Evolutionary conservation across 2,113 vertebrate species (phyloP), one percentile per base, ranked within the genome.

Genomic region (Bos javanicus): DNA sequence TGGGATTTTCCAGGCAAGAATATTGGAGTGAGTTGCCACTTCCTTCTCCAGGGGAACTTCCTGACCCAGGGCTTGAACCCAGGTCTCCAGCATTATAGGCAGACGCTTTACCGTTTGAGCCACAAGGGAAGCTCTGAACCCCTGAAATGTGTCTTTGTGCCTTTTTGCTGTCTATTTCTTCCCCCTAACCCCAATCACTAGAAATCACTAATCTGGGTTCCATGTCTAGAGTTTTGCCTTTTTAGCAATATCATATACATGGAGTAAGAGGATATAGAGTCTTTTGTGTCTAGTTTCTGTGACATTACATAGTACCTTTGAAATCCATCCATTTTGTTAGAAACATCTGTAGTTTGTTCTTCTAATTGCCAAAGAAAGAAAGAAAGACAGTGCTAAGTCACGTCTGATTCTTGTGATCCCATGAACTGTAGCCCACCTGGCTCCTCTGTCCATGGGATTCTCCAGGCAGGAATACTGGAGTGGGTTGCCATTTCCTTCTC

Each of bases 361-460:
- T 81, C 64, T 36, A 71, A 71, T 23, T 36, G n/a, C n/a, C 64
- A 36, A 71, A 71, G 64, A 36, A 36, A 71, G 64, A 36, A 36
- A 71, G 64, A 36, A 21, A 21, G 28, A 30, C 60, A 62, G 17
- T 0, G 2, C 2, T 36, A 71, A 36, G n/a, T 36, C n/a, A 71
- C 1, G 1, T 21, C 64, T 71, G n/a, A 36, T 19, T 71, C 64
- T 11, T 71, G 17, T 0, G 2, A 71, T 11, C 4, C n/a, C 64
- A 71, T 71, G n/a, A 21, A 71, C n/a, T 36, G 17, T 6, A 36
- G n/a, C 64, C n/a, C 9, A 0, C 64, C n/a, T 36, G 64, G 64
- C 64, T 36, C 19, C n/a, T 71, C n/a, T 6, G n/a, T 36, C 64
- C 64, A 21, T 71, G 64, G 64, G n/a, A 12, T 71, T 23, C 19